These are phyloP conservation scores for Bombus cullumanus DNA, from an alignment of 1,140 invertebrate genomes.

Conservation along the genomic window DNA sequence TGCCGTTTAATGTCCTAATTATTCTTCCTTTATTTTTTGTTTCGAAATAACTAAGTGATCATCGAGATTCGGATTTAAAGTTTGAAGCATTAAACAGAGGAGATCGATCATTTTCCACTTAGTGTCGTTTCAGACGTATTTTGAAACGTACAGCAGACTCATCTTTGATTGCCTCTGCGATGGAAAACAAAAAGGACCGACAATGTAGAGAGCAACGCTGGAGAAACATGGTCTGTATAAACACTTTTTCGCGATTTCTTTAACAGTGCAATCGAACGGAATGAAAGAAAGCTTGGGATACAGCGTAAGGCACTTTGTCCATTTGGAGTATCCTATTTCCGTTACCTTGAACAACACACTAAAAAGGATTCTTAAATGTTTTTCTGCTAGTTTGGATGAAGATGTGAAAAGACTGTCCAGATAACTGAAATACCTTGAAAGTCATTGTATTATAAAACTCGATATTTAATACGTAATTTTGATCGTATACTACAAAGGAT, in stretches of 20 bases:
- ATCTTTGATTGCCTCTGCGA: not conserved
- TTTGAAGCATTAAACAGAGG: not conserved
- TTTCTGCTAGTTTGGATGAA: too few relatives aligned
- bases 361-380: not conserved
- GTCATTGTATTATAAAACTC: not conserved
- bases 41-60: too few relatives aligned
- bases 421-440: not conserved
- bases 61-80: not conserved
- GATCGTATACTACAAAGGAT: not conserved
- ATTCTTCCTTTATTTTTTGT: not conserved
- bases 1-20: not conserved
- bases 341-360: not conserved
- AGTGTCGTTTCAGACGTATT: too few relatives aligned
- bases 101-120: not conserved
- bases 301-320: slow-evolving; percentile 19
- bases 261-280: slow-evolving; percentile 8
- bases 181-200: not conserved
- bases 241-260: not conserved
- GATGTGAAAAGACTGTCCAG: not conserved
- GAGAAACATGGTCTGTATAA: not conserved
- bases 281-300: not conserved
- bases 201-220: not conserved
- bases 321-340: slow-evolving; percentile 3
- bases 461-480: not conserved
- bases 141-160: not conserved